phyloP scores from a whole-genome alignment of 2,113 vertebrate species.

The Rattus norvegicus region DNA sequence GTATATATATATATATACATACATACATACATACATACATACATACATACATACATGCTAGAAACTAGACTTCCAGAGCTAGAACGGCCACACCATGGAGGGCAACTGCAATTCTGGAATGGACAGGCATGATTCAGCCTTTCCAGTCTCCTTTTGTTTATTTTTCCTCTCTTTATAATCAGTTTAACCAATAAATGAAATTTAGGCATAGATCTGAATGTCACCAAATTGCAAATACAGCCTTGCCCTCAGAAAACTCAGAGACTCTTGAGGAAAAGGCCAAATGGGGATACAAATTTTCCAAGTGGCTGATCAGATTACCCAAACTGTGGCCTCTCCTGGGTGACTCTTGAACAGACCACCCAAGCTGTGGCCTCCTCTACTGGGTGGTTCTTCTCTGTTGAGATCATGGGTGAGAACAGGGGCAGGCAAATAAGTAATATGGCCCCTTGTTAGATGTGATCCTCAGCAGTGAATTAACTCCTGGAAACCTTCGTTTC shows the following conservation, averaged over 20 bases:
- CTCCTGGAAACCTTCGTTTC: background rate
- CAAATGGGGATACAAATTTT: constrained; percentile 18
- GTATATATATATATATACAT: too few species aligned
- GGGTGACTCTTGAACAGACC: background rate
- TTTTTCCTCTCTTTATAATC: constrained; percentile 50
- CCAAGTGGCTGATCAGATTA: background rate
- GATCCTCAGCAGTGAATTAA: background rate
- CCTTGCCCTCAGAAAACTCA: constrained; percentile 42
- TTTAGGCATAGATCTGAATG: constrained; percentile 37
- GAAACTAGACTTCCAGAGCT: background rate
- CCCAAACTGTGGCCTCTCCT: background rate
- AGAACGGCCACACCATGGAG: background rate
- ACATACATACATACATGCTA: background rate
- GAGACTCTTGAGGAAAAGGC: constrained; percentile 33
- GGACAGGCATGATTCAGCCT: background rate
- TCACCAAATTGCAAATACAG: constrained; percentile 45
- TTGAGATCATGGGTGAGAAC: background rate
- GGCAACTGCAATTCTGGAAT: background rate
- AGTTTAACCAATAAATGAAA: constrained; percentile 54
- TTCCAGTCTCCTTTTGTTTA: background rate
- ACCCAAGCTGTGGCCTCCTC: background rate
- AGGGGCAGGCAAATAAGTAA: background rate
- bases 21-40: too few species aligned
- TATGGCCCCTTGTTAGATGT: background rate
- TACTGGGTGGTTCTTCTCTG: background rate